Conservation (phyloP, 1,140 invertebrate genomes). For the Ceratoteleas bidentatus region DNA sequence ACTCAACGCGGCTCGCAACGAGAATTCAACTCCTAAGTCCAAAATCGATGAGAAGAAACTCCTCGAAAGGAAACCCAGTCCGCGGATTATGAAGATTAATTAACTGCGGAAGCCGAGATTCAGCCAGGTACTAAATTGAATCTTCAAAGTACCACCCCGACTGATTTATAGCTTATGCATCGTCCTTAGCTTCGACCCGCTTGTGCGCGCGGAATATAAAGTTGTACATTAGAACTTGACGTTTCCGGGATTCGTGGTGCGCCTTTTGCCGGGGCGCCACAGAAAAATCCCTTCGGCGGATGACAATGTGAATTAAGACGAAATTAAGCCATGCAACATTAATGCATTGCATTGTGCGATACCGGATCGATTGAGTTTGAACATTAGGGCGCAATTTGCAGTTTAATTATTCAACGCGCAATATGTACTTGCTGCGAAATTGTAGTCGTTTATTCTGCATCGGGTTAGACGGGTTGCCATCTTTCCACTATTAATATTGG, state of each 20-base stretch:
- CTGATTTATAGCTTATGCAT: slow-evolving; percentile 71
- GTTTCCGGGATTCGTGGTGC: slow-evolving; percentile 45
- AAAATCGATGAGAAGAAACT: slow-evolving; percentile 69
- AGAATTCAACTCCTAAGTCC: slow-evolving; percentile 66
- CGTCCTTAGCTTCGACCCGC: slow-evolving; percentile 54
- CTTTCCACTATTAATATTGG: slow-evolving; percentile 23
- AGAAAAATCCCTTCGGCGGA: slow-evolving; percentile 37
- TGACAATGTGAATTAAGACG: slow-evolving; percentile 48
- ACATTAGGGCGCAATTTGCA: slow-evolving; percentile 34
- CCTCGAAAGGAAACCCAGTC: slow-evolving; percentile 65
- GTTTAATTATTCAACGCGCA: slow-evolving; percentile 33
- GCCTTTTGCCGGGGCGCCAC: slow-evolving; percentile 34
- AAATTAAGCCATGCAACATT: slow-evolving; percentile 51
- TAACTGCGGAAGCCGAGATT: slow-evolving; percentile 70
- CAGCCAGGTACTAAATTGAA: slow-evolving; percentile 72
- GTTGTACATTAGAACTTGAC: slow-evolving; percentile 65
- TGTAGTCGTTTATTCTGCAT: slow-evolving; percentile 20
- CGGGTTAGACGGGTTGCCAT: slow-evolving; percentile 1
- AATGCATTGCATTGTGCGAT: slow-evolving; percentile 17
- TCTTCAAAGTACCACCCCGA: slow-evolving; percentile 68
- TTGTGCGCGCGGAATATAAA: slow-evolving; percentile 62
- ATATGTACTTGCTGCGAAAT: slow-evolving; percentile 35
- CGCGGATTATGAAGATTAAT: slow-evolving; percentile 73
- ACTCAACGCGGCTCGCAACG: slow-evolving; percentile 54
- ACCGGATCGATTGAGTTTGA: slow-evolving; percentile 32